phyloP scores from a whole-genome alignment of 2,888 invertebrate genomes.

The Mantis religiosa region DNA sequence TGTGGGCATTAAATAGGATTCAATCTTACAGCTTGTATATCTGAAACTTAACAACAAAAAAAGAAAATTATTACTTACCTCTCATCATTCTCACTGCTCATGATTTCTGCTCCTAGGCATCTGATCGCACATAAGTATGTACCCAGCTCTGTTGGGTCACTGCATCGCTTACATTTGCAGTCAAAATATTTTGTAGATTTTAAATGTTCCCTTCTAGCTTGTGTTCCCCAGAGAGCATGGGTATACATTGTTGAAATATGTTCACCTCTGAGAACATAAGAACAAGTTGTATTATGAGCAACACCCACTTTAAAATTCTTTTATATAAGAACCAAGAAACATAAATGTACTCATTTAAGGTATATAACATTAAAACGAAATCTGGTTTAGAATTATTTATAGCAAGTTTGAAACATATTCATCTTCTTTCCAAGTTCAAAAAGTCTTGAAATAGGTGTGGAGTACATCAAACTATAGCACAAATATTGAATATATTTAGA shows the following conservation, averaged over 20 bases:
- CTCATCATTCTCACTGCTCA: background rate
- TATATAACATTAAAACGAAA: no score
- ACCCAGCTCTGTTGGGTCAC: conserved; percentile 75
- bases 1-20: no score
- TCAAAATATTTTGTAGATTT: conserved; percentile 73
- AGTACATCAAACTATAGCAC: no score
- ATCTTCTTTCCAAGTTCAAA: no score
- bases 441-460: no score
- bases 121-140: conserved; percentile 68
- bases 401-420: no score
- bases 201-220: conserved; percentile 72
- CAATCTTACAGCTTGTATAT: no score
- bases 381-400: no score
- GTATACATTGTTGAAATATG: conserved; percentile 82
- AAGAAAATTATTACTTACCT: background rate
- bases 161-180: conserved; percentile 69
- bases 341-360: background rate
- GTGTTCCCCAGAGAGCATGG: conserved; percentile 83
- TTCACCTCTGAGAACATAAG: conserved; percentile 50
- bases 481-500: no score
- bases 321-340: background rate
- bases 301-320: background rate
- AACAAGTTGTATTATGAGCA: background rate
- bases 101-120: conserved; percentile 47
- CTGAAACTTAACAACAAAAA: no score